A percentile compares a stretch with the other conserved stretches of the same genome.
Conservation (phyloP, 2,797 vertebrate genomes). For the Geotrypetes seraphini region DNA sequence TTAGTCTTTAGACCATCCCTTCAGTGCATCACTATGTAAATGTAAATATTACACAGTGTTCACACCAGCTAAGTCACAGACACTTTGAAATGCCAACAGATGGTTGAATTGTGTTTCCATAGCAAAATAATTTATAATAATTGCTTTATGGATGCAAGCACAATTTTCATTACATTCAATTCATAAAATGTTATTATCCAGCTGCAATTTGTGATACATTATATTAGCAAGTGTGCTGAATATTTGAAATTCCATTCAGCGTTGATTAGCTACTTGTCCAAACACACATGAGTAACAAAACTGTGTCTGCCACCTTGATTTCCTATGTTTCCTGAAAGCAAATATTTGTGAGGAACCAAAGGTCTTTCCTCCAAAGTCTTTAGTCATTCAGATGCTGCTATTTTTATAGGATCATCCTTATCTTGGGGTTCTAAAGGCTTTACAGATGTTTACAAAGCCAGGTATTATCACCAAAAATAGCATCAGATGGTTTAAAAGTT, state of each 20-base stretch:
- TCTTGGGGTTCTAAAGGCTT: too few species aligned
- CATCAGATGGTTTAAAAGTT: too few species aligned
- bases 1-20: conserved; percentile 24
- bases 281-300: conserved; percentile 26
- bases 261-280: conserved; percentile 28
- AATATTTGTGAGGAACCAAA: too few species aligned
- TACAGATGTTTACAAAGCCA: too few species aligned
- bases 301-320: conserved; percentile 29
- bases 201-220: conserved; percentile 37
- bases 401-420: too few species aligned
- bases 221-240: conserved; percentile 40
- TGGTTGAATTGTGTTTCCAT: conserved; percentile 66
- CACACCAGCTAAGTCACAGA: conserved; percentile 44
- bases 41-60: conserved; percentile 47
- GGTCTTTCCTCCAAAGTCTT: too few species aligned
- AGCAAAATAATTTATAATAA: conserved; percentile 70
- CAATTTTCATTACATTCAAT: conserved; percentile 60
- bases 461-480: too few species aligned
- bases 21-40: conserved; percentile 30
- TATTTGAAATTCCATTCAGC: conserved; percentile 32
- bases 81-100: conserved; percentile 58
- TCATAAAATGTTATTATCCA: conserved; percentile 57
- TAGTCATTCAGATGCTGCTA: too few species aligned
- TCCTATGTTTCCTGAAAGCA: too few species aligned
- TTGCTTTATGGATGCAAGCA: conserved; percentile 56